phyloP scores from a whole-genome alignment of 1,140 invertebrate genomes.

The Bombus difficillimus region DNA sequence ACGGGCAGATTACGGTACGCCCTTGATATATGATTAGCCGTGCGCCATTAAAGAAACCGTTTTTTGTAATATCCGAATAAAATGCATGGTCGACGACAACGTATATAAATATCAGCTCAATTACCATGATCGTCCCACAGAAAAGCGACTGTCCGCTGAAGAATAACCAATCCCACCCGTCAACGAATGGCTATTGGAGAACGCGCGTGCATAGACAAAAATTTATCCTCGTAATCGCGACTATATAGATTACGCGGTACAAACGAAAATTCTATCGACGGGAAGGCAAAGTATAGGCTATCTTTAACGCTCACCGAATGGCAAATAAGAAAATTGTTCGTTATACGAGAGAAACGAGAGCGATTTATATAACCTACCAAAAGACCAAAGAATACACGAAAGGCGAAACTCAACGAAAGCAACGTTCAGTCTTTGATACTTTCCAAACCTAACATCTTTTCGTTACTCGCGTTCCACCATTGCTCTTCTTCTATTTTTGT shows the following conservation, averaged over 20 bases:
- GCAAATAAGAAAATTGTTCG: neutral
- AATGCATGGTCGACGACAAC: conserved; percentile 73
- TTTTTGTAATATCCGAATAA: conserved; percentile 81
- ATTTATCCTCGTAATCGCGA: neutral
- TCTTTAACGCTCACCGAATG: conserved; percentile 14
- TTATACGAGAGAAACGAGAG: neutral
- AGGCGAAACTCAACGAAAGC: neutral
- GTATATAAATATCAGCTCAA: conserved; percentile 54
- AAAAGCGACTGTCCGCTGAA: neutral
- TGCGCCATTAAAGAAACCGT: conserved; percentile 57
- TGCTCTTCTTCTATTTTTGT: neutral
- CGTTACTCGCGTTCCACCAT: neutral
- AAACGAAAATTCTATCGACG: conserved; percentile 1
- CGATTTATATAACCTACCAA: neutral
- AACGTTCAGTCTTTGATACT: neutral
- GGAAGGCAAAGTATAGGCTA: conserved; percentile 12
- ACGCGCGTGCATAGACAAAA: neutral
- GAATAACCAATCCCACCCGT: neutral
- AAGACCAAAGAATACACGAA: conserved; percentile 3
- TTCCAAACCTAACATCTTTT: neutral
- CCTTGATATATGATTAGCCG: conserved; percentile 57
- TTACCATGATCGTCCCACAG: conserved; percentile 38
- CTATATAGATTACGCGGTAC: neutral
- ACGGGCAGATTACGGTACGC: conserved; percentile 70
- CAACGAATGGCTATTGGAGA: conserved; percentile 6